Conservation (phyloP, 2,888 invertebrate genomes). For the Fragum sueziense region DNA sequence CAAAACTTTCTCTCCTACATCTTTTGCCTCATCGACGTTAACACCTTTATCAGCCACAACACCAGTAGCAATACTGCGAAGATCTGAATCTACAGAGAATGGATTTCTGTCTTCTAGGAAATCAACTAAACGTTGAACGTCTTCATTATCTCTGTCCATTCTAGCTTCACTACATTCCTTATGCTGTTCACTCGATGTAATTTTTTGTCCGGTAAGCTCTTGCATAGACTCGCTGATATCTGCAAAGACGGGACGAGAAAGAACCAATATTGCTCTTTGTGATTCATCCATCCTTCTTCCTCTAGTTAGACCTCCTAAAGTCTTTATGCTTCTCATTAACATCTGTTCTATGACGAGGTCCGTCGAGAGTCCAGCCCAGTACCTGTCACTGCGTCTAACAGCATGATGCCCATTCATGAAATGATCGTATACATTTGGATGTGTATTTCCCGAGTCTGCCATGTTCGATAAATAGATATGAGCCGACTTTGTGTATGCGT, state of each 20-base stretch:
- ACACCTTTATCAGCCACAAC: neutral
- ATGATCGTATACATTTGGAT: constrained; percentile 25
- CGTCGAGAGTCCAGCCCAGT: constrained; percentile 46
- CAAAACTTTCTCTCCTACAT: constrained; percentile 16
- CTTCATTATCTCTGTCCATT: constrained; percentile 37
- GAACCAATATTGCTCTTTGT: constrained; percentile 43
- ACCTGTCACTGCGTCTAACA: constrained; percentile 24
- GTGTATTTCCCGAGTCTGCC: constrained; percentile 24
- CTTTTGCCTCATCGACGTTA: constrained; percentile 19
- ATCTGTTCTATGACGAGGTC: constrained; percentile 48
- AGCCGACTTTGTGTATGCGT: constrained; percentile 52
- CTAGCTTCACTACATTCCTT: constrained; percentile 40
- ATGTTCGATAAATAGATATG: constrained; percentile 52
- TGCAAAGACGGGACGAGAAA: constrained; percentile 41
- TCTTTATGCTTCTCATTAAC: constrained; percentile 65
- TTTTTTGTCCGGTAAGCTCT: constrained; percentile 30
- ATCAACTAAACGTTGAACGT: constrained; percentile 29
- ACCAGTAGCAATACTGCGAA: constrained; percentile 18
- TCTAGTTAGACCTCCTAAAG: constrained; percentile 60
- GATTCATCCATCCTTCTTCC: constrained; percentile 57
- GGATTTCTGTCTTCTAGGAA: constrained; percentile 26
- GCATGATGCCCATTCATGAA: constrained; percentile 31
- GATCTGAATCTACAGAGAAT: constrained; percentile 2
- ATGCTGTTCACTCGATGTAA: constrained; percentile 50
- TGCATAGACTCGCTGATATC: constrained; percentile 52